phyloP scores from a whole-genome alignment of 2,888 invertebrate species.

The Watsonalla binaria region DNA sequence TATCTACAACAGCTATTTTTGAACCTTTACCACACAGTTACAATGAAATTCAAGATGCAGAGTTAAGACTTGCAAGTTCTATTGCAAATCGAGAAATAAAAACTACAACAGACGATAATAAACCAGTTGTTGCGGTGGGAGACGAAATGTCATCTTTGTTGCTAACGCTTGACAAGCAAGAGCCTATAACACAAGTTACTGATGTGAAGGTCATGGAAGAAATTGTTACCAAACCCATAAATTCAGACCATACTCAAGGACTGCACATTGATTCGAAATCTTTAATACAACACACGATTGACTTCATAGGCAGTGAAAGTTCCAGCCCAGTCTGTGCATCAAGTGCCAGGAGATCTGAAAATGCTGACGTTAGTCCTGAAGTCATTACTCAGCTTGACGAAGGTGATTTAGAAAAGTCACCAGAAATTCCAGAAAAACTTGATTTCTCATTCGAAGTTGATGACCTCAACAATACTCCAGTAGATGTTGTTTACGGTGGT shows the following conservation, averaged over 20 bases:
- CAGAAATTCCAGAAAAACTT: slow-evolving; percentile 15
- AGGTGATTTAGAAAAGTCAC: background rate
- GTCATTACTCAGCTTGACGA: slow-evolving; percentile 7
- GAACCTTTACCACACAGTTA: slow-evolving; percentile 34
- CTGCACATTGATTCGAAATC: slow-evolving; percentile 9
- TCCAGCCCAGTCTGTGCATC: background rate
- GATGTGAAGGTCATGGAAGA: background rate
- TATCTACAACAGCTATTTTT: slow-evolving; percentile 7
- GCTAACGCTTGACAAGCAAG: background rate
- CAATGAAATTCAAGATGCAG: slow-evolving; percentile 45
- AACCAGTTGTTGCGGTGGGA: background rate
- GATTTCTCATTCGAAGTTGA: slow-evolving; percentile 42
- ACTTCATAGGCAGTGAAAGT: slow-evolving; percentile 20
- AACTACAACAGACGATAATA: no score
- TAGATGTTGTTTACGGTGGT: slow-evolving; percentile 34
- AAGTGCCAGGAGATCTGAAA: background rate
- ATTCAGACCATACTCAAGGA: background rate
- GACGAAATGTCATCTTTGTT: background rate
- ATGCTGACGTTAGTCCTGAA: background rate
- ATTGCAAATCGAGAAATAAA: slow-evolving; percentile 2
- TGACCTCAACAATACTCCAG: slow-evolving; percentile 40
- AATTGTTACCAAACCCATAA: background rate
- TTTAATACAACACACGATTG: slow-evolving; percentile 11
- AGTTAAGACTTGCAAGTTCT: slow-evolving; percentile 20
- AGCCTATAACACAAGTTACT: background rate